Evolutionary conservation across 2,888 invertebrate genomes (phyloP), one percentile per base, ranked within the genome.

Genomic region (Lasioglossum vierecki): DNA sequence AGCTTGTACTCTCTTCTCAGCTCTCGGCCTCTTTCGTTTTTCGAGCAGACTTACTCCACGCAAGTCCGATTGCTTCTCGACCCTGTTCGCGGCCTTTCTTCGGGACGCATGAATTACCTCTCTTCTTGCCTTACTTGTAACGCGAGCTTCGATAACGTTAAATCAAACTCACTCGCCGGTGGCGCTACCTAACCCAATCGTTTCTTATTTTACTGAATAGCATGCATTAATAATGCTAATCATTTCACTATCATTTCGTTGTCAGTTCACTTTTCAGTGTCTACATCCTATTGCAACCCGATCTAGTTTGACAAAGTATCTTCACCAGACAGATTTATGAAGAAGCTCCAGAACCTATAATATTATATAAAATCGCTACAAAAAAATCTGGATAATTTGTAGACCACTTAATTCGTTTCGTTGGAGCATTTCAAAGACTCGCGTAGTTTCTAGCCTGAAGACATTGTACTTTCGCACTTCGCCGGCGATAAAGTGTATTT

Each of bases 1-100:
- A 82, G 82, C 85, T 78, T 73, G 70, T 80, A 72, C 75, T 73
- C 76, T 85, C 30, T 1, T 30, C 30, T 80, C 79, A 49, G 41
- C 60, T 53, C 78, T 35, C 18, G 35, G 30, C 60, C 15, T 74
- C 77, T 60, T 35, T 53, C 76, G 39, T 75, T 60, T 70, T 26
- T 44, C 44, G 60, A 71, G 66, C 74, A 13, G 5, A 46, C 39
- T 35, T 11, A 46, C 39, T n/a, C 49, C 46, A 1, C 8, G 72
- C 9, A 22, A 30, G 15, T 2, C 22, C 18, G 41, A 11, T 41
- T 18, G 39, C 60, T 2, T 30, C 44, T 44, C 44, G 41, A 44
- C 66, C 18, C 66, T 8, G 39, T 18, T 63, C 63, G 30, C 18
- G 66, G 22, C 35, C 39, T 39, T 9, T 22, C 39, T 39, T 39